phyloP scores from a whole-genome alignment of 2,888 invertebrate genomes.

The Rhyacophila evoluta region DNA sequence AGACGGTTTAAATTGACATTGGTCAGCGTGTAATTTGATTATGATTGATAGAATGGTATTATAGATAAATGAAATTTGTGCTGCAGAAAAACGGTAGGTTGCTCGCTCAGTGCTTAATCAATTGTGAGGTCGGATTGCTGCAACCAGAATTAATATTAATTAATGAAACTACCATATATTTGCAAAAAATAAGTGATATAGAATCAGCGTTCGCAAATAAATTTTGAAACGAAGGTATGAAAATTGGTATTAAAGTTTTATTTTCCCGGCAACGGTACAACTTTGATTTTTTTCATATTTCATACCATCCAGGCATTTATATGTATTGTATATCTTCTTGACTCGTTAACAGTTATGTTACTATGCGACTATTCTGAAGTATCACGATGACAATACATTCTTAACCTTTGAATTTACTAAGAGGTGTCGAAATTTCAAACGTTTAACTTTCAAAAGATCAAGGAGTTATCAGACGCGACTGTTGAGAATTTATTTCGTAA shows the following conservation, averaged over 20 bases:
- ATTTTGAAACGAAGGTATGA: no score
- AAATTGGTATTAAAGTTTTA: no score
- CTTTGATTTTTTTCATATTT: no score
- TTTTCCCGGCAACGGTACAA: no score
- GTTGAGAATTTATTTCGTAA: neutral
- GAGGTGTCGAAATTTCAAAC: constrained; percentile 13
- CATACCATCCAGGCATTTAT: no score
- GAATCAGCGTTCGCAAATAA: no score
- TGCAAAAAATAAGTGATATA: no score
- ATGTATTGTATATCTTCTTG: no score
- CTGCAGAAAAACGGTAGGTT: neutral
- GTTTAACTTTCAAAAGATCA: constrained; percentile 12
- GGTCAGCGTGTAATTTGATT: neutral
- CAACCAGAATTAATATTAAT: neutral
- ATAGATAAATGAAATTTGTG: neutral
- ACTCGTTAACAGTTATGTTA: no score
- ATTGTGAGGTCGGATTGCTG: neutral
- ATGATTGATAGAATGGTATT: neutral
- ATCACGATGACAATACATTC: neutral
- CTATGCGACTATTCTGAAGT: no score
- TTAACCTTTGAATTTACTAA: neutral
- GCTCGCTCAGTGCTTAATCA: neutral
- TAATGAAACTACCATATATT: neutral
- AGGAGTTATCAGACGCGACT: neutral
- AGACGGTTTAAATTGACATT: neutral